phyloP scores from a whole-genome alignment of 2,113 vertebrate genomes.

The Todiramphus chloris region DNA sequence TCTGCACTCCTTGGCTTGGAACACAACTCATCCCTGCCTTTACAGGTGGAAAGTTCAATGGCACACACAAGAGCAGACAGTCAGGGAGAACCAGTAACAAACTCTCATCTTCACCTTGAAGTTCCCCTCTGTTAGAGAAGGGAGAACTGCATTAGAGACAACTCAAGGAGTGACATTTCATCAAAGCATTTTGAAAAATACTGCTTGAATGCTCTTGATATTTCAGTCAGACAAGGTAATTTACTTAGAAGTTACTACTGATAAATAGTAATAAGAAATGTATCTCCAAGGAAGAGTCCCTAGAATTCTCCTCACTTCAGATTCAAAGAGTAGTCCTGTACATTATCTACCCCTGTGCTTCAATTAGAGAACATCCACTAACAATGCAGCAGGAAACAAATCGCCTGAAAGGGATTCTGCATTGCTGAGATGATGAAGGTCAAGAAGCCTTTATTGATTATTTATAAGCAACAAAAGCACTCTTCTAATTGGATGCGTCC shows the following conservation, averaged over 20 bases:
- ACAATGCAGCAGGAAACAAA: background rate
- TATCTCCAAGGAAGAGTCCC: background rate
- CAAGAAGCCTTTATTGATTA: background rate
- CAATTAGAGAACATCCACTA: background rate
- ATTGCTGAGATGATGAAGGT: background rate
- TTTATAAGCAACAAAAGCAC: background rate
- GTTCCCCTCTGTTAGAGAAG: background rate
- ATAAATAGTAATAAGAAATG: background rate
- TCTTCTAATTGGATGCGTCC: background rate
- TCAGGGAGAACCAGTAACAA: background rate
- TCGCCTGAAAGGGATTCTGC: background rate
- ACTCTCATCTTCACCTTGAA: background rate
- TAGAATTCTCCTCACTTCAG: background rate
- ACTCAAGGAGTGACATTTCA: fast-evolving
- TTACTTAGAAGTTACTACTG: background rate
- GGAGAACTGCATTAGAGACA: background rate
- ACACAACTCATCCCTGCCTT: background rate
- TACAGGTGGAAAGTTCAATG: background rate
- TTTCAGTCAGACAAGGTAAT: background rate
- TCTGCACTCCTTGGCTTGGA: background rate
- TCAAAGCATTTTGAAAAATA: background rate
- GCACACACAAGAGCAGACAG: background rate
- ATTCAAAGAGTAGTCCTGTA: background rate
- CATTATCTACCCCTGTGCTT: background rate
- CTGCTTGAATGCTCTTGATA: background rate